phyloP scores from a whole-genome alignment of 2,797 vertebrate genomes.

The Hippopotamyrus pictus region DNA sequence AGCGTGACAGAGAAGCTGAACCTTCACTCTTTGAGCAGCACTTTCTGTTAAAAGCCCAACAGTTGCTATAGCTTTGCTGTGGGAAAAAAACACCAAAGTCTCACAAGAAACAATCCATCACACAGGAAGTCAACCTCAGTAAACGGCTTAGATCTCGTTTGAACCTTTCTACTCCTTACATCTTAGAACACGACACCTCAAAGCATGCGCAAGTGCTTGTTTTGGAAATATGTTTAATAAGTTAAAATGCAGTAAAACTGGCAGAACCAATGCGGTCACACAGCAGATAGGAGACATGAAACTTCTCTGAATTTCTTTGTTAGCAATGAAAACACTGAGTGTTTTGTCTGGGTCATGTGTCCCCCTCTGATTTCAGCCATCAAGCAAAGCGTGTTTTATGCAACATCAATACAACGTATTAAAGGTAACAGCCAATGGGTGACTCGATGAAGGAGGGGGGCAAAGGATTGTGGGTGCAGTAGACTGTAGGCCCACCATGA shows the following conservation, averaged over 20 bases:
- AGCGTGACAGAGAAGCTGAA: not conserved
- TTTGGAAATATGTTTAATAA: not conserved
- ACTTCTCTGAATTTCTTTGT: not conserved
- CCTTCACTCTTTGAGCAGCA: not conserved
- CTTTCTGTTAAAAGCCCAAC: not conserved
- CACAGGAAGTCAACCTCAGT: not conserved
- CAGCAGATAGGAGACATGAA: not conserved
- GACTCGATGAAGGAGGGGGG: not conserved
- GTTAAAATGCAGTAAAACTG: not conserved
- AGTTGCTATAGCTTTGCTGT: not conserved
- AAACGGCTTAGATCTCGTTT: not conserved
- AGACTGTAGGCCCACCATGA: not conserved
- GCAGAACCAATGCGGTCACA: not conserved
- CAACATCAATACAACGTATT: not conserved
- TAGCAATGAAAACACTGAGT: not conserved
- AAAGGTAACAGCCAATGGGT: not conserved
- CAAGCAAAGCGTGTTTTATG: not conserved
- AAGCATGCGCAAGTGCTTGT: not conserved
- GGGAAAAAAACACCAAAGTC: not conserved
- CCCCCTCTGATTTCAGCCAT: not conserved
- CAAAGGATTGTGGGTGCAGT: not conserved
- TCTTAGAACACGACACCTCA: not conserved
- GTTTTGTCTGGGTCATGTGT: no score
- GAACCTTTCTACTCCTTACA: not conserved
- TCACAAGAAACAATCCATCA: not conserved